These are phyloP conservation scores for Xiphophorus birchmanni DNA, from an alignment of 2,797 vertebrate species.

Conservation along the genomic window DNA sequence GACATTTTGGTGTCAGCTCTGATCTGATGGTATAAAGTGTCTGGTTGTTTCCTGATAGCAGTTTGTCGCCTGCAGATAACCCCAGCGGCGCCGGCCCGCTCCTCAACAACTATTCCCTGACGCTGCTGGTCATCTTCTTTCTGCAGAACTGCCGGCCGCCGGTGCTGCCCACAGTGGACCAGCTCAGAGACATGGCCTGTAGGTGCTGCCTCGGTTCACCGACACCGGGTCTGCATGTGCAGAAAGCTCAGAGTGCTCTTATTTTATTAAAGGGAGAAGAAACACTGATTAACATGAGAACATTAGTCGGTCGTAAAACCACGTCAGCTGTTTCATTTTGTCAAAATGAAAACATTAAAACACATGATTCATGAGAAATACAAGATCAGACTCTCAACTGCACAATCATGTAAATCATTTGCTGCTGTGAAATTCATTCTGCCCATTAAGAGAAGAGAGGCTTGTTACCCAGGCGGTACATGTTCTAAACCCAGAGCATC, in stretches of 20 bases:
- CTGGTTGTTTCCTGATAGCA: not conserved
- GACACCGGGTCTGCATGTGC: not conserved
- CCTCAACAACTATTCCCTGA: slow-evolving; percentile 93
- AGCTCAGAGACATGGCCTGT: slow-evolving; percentile 86
- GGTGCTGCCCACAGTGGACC: slow-evolving; percentile 83
- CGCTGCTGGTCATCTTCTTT: slow-evolving; percentile 89
- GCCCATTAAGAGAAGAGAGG: not conserved
- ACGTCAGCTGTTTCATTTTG: not conserved
- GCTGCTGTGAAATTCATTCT: not conserved
- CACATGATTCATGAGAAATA: not conserved
- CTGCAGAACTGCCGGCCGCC: slow-evolving; percentile 88
- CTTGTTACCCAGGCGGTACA: not conserved
- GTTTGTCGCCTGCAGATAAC: slow-evolving; percentile 76
- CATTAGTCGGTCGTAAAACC: not conserved
- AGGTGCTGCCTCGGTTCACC: slow-evolving; percentile 36
- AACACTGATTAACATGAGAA: not conserved
- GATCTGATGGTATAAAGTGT: not conserved
- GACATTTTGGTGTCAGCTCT: not conserved
- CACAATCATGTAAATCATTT: not conserved
- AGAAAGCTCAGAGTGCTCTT: not conserved
- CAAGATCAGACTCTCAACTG: not conserved
- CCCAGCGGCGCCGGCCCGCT: slow-evolving; percentile 86
- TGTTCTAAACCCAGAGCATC: not conserved
- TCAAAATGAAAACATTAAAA: not conserved
- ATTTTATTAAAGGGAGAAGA: not conserved